Conservation (phyloP, 2,797 vertebrate genomes). For the Picus viridis region DNA sequence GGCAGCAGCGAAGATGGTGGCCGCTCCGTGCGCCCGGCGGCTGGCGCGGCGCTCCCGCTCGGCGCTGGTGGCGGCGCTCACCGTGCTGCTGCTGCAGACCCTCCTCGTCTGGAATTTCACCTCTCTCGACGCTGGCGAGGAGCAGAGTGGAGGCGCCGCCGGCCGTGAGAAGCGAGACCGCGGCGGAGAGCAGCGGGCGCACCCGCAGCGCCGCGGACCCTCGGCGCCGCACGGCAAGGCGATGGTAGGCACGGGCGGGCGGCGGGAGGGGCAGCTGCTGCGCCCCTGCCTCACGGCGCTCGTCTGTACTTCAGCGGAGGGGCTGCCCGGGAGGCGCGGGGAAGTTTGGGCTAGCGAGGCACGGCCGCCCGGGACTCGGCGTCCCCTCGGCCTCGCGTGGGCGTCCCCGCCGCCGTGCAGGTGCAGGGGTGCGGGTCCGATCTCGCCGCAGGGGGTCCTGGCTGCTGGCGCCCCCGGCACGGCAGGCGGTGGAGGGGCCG, state of each 20-base stretch:
- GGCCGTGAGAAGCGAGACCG: conserved; percentile 83
- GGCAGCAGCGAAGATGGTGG: conserved; percentile 73
- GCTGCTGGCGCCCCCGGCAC: not conserved
- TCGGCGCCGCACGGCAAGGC: conserved; percentile 58
- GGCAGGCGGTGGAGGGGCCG: not conserved
- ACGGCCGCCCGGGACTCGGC: not conserved
- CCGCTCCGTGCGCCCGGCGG: conserved; percentile 85
- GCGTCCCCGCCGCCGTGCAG: not conserved
- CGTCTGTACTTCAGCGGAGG: not conserved
- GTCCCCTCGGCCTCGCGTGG: not conserved
- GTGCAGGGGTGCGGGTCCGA: not conserved
- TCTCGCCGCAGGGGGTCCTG: not conserved
- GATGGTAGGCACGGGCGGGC: conserved; percentile 66
- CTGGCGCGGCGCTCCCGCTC: conserved; percentile 91
- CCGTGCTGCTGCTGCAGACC: conserved; percentile 91
- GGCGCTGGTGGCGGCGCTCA: conserved; percentile 89
- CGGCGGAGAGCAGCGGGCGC: conserved; percentile 76
- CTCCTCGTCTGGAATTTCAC: conserved; percentile 95
- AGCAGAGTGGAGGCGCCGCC: conserved; percentile 79
- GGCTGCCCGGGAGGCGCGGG: not conserved
- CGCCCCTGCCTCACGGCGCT: not conserved
- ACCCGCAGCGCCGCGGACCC: conserved; percentile 72
- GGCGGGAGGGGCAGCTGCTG: not conserved
- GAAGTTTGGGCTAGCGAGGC: not conserved
- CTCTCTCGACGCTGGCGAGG: conserved; percentile 90